phyloP scores from a whole-genome alignment of 2,888 invertebrate genomes.

The Cryptus viduatorius region DNA sequence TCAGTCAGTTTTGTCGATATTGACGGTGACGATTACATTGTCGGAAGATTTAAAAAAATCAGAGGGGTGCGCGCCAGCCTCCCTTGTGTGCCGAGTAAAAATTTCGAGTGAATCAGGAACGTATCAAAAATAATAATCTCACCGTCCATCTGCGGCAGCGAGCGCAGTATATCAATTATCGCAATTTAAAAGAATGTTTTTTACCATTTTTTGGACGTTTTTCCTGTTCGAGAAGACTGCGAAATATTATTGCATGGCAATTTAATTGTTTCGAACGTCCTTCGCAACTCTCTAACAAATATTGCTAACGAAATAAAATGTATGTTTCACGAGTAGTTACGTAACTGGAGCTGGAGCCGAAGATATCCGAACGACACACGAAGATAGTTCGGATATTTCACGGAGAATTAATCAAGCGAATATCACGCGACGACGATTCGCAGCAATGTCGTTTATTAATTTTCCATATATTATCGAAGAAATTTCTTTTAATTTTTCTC shows the following conservation, averaged over 20 bases:
- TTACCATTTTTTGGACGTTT: not conserved
- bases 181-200: not conserved
- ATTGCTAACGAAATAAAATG: not conserved
- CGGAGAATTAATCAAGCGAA: slow-evolving; percentile 61
- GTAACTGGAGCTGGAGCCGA: slow-evolving; percentile 39
- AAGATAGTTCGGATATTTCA: slow-evolving; percentile 47
- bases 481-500: not conserved
- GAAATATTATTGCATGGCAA: not conserved
- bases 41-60: slow-evolving; percentile 7
- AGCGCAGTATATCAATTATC: too few relatives aligned
- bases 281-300: not conserved
- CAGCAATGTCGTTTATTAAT: not conserved
- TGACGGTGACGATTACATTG: not conserved
- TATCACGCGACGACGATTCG: slow-evolving; percentile 4
- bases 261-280: not conserved
- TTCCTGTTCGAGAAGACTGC: not conserved
- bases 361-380: slow-evolving; percentile 51
- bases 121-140: not conserved
- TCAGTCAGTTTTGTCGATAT: not conserved
- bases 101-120: slow-evolving; percentile 37
- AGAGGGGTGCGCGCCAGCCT: slow-evolving; percentile 20
- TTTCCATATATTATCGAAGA: slow-evolving; percentile 24
- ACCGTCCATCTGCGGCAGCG: not conserved
- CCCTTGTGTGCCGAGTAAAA: slow-evolving; percentile 23
- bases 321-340: slow-evolving; percentile 11